These are phyloP conservation scores for Eonycteris spelaea DNA, from an alignment of 2,113 vertebrate genomes.

Conservation along the genomic window DNA sequence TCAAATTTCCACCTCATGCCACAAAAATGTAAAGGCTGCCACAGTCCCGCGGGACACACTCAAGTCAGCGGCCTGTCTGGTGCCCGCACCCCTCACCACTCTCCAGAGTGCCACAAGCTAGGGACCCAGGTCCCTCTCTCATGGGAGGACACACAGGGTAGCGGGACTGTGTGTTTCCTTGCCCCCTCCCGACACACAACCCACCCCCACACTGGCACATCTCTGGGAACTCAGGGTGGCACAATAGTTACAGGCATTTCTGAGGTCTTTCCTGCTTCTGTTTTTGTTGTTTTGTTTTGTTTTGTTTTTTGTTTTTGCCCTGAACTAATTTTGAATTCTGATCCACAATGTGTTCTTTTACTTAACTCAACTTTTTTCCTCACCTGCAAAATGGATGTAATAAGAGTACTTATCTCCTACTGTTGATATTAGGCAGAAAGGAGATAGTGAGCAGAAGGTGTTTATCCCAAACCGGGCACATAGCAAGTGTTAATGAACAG, in stretches of 20 bases:
- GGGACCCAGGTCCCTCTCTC: background rate
- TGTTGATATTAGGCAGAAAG: background rate
- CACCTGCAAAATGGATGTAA: background rate
- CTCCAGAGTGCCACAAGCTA: background rate
- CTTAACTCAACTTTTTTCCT: background rate
- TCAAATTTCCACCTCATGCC: conserved; percentile 60
- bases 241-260: background rate
- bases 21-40: conserved; percentile 53
- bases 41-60: background rate
- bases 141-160: background rate
- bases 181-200: background rate
- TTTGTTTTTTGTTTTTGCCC: background rate
- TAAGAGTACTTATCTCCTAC: background rate
- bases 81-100: fast-evolving
- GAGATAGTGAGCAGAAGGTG: background rate
- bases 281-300: background rate
- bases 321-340: background rate
- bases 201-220: background rate
- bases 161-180: too few species aligned
- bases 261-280: background rate
- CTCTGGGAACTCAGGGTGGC: background rate
- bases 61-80: background rate
- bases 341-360: background rate
- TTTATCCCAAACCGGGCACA: background rate
- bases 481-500: background rate